phyloP scores from a whole-genome alignment of 2,113 vertebrate species.

The Peromyscus leucopus region DNA sequence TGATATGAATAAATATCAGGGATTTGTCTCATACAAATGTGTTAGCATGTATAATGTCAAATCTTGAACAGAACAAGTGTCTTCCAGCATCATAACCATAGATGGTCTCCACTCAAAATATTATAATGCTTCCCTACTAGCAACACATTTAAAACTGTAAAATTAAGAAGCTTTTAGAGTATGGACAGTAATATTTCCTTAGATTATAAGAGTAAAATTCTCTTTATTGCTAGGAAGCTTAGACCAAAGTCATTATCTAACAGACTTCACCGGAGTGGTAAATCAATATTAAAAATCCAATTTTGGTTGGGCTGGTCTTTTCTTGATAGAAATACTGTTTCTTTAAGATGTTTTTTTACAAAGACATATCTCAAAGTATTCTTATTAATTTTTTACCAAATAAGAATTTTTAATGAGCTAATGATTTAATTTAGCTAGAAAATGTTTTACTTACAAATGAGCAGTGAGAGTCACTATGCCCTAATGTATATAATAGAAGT shows the following conservation, averaged over 20 bases:
- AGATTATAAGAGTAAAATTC: not conserved
- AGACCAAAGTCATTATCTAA: not conserved
- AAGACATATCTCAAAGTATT: slow-evolving; percentile 45
- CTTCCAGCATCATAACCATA: not conserved
- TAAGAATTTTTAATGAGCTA: slow-evolving; percentile 66
- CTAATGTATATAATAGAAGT: slow-evolving; percentile 81
- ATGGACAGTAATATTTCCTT: not conserved
- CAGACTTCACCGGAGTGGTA: not conserved
- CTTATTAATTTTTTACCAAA: slow-evolving; percentile 60
- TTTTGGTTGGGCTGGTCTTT: not conserved
- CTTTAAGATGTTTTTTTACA: slow-evolving; percentile 9
- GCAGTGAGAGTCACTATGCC: slow-evolving; percentile 74
- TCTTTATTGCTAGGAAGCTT: not conserved
- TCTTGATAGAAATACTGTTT: not conserved
- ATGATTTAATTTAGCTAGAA: slow-evolving; percentile 41
- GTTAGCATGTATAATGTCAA: not conserved
- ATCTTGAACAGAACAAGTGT: not conserved
- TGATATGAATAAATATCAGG: not conserved
- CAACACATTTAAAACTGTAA: not conserved
- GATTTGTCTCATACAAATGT: not conserved
- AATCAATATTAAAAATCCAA: slow-evolving; percentile 45
- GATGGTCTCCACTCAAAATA: not conserved
- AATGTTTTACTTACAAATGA: slow-evolving; percentile 65
- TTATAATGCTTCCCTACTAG: not conserved
- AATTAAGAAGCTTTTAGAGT: not conserved